phyloP scores from a whole-genome alignment of 2,888 invertebrate species.

The Eumerus sabulonum region DNA sequence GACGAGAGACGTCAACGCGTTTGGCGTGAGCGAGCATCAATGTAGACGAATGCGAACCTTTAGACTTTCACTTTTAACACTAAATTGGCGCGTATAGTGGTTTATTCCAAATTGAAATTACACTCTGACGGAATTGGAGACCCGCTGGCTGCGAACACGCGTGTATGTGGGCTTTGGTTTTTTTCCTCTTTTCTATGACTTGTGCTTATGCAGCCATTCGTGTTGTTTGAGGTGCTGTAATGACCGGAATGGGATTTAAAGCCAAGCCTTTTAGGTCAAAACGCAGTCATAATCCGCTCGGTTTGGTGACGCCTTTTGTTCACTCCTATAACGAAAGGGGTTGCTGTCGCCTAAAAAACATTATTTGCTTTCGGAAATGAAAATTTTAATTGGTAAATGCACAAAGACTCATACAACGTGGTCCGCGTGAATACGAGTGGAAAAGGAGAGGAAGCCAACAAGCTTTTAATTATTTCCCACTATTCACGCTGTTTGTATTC shows the following conservation, averaged over 20 bases:
- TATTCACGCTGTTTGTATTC: too few relatives aligned
- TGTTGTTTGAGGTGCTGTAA: slow-evolving; percentile 20
- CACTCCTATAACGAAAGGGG: not conserved
- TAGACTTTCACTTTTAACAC: slow-evolving; percentile 65
- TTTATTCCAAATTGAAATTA: slow-evolving; percentile 66
- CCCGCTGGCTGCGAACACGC: slow-evolving; percentile 18
- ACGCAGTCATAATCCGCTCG: slow-evolving; percentile 44
- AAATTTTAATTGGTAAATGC: slow-evolving; percentile 60
- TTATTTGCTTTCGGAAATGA: slow-evolving; percentile 56
- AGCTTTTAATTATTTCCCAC: slow-evolving; percentile 51
- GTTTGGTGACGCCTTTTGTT: slow-evolving; percentile 22
- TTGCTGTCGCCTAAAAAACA: slow-evolving; percentile 31
- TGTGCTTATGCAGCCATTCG: not conserved
- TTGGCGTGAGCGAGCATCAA: slow-evolving; percentile 16
- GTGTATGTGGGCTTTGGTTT: not conserved
- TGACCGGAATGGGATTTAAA: slow-evolving; percentile 47
- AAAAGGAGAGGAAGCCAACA: slow-evolving; percentile 19
- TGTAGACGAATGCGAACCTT: slow-evolving; percentile 52
- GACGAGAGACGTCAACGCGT: too few relatives aligned
- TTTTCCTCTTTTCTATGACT: too few relatives aligned
- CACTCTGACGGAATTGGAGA: slow-evolving; percentile 37
- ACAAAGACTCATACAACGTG: slow-evolving; percentile 8
- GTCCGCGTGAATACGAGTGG: too few relatives aligned
- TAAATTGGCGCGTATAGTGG: slow-evolving; percentile 61
- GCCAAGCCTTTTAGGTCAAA: slow-evolving; percentile 58